Evolutionary conservation across 2,888 invertebrate species (phyloP).

Genomic region (Oscheius sp.): DNA sequence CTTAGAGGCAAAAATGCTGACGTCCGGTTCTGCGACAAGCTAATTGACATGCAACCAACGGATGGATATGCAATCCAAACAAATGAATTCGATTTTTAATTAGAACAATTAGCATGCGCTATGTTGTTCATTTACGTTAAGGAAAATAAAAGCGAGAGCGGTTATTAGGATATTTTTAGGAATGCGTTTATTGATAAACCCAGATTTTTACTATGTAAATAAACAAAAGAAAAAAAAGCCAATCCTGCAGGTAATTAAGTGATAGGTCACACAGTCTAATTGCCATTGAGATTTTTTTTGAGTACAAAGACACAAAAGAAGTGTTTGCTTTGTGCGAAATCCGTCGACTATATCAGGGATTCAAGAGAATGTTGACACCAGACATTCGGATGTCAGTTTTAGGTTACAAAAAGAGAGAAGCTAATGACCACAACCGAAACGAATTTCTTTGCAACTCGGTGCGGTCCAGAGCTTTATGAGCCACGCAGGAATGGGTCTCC

Average conservation of each 20-base stretch:
- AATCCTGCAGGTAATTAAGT: no score
- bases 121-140: no score
- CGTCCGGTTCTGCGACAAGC: background rate
- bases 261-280: no score
- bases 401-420: conserved; percentile 1
- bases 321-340: conserved; percentile 26
- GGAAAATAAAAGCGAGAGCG: no score
- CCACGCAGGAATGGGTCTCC: conserved; percentile 14
- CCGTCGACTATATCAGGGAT: conserved; percentile 29
- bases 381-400: no score
- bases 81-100: conserved; percentile 31
- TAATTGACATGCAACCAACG: conserved; percentile 23
- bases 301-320: conserved; percentile 12
- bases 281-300: no score
- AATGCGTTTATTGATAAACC: no score
- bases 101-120: conserved; percentile 26
- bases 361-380: conserved; percentile 17
- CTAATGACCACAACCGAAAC: conserved; percentile 4
- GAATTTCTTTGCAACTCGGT: conserved; percentile 21
- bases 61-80: conserved; percentile 27
- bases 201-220: no score
- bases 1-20: background rate
- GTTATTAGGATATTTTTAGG: no score
- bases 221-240: no score
- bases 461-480: conserved; percentile 25